A percentile compares a stretch with the other conserved stretches of the same genome.
Conservation (phyloP, 2,113 vertebrate species). For the Rousettus leschenaultii region DNA sequence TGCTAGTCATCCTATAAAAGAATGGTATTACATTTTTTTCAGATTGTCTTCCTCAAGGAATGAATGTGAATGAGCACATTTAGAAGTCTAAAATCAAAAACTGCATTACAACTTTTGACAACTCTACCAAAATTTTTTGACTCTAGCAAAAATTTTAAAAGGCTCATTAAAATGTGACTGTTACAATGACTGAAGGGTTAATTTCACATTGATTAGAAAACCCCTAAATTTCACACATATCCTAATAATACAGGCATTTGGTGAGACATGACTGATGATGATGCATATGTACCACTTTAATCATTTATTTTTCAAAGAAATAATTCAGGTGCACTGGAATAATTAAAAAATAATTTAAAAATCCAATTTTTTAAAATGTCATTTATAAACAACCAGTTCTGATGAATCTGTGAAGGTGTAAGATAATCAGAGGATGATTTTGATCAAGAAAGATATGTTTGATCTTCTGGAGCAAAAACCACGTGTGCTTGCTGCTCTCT, state of each 20-base stretch:
- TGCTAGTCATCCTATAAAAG: constrained; percentile 20
- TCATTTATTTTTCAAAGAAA: neutral
- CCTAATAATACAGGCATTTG: neutral
- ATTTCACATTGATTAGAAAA: neutral
- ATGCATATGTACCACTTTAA: neutral
- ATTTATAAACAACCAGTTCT: neutral
- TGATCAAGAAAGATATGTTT: neutral
- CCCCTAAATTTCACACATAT: neutral
- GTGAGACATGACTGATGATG: neutral
- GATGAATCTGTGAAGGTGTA: neutral
- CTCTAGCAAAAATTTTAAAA: constrained; percentile 33
- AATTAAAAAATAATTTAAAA: no score
- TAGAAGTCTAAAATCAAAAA: constrained; percentile 56
- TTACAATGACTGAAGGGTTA: neutral
- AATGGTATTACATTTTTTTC: constrained; percentile 48
- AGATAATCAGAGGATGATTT: neutral
- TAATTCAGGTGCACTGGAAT: neutral
- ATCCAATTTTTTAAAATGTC: neutral
- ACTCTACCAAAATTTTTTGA: constrained; percentile 30
- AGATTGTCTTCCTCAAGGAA: constrained; percentile 44
- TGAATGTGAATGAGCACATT: constrained; percentile 39
- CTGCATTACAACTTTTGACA: constrained; percentile 33
- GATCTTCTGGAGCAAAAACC: neutral
- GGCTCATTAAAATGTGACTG: neutral
- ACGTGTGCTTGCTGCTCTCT: neutral